Conservation (phyloP, 2,113 vertebrate genomes). For the Paralichthys olivaceus region DNA sequence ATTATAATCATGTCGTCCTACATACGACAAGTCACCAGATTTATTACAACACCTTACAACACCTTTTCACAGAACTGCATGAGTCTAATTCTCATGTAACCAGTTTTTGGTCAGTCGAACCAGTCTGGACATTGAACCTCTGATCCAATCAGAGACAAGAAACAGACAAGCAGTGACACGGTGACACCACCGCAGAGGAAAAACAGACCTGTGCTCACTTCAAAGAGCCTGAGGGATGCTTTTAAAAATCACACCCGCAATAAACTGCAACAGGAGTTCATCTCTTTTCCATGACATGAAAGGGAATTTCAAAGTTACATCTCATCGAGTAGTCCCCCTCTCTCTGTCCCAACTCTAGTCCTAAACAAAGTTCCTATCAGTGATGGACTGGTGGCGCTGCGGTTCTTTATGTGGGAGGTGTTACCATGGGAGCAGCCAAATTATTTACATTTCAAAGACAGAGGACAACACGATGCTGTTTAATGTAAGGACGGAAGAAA, state of each 20-base stretch:
- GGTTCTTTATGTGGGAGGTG: constrained; percentile 64
- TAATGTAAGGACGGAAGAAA: constrained; percentile 34
- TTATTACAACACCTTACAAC: constrained; percentile 38
- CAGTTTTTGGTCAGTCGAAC: constrained; percentile 16
- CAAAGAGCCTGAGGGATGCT: constrained; percentile 77
- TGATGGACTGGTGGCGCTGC: constrained; percentile 37
- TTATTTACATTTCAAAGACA: constrained; percentile 76
- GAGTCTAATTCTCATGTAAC: not conserved
- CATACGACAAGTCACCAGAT: not conserved
- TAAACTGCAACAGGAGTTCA: constrained; percentile 80
- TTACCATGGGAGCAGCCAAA: constrained; percentile 64
- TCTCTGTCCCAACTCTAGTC: constrained; percentile 43
- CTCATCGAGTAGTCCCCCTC: constrained; percentile 61
- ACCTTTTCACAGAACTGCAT: constrained; percentile 3
- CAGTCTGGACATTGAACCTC: constrained; percentile 37
- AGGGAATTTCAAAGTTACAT: constrained; percentile 66
- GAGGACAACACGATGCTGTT: constrained; percentile 44
- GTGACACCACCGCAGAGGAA: constrained; percentile 71
- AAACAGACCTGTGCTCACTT: constrained; percentile 78
- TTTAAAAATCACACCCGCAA: constrained; percentile 77
- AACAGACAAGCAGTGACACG: constrained; percentile 63
- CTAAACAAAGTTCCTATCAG: constrained; percentile 65
- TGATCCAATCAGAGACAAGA: constrained; percentile 69
- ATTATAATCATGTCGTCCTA: not conserved
- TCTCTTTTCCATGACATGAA: constrained; percentile 78